Evolutionary conservation across 2,797 vertebrate genomes (phyloP).

Genomic region (Ataeniobius toweri): DNA sequence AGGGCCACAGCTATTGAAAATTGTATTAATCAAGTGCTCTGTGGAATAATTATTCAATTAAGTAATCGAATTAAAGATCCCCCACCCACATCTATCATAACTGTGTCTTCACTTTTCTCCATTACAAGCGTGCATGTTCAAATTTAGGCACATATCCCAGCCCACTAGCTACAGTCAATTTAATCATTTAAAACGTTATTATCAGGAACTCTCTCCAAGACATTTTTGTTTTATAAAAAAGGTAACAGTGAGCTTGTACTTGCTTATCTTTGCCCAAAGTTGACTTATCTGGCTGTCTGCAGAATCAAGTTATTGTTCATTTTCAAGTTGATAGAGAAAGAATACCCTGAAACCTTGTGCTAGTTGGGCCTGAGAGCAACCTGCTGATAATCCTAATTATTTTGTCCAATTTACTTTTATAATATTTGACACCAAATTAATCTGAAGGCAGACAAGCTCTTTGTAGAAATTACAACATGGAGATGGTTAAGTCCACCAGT

Average conservation of each 20-base stretch:
- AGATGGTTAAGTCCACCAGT: too few species aligned
- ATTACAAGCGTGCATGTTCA: not conserved
- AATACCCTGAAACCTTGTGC: not conserved
- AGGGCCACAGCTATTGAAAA: not conserved
- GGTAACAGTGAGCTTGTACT: not conserved
- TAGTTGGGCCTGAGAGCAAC: too few species aligned
- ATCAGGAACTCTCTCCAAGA: not conserved
- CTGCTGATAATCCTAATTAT: too few species aligned
- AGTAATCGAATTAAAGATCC: not conserved
- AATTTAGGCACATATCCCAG: not conserved
- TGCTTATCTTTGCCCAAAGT: not conserved
- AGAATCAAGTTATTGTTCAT: not conserved
- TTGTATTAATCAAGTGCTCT: too few species aligned
- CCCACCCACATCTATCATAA: not conserved
- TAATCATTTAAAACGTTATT: not conserved
- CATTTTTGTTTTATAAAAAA: not conserved
- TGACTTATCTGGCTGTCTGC: not conserved
- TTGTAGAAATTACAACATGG: too few species aligned
- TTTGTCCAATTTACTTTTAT: too few species aligned
- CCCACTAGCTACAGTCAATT: not conserved
- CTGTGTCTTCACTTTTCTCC: not conserved
- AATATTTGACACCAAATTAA: too few species aligned
- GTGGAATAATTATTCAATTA: too few species aligned
- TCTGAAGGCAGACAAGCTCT: too few species aligned
- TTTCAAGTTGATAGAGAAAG: not conserved